Base-by-base conservation (phyloP, 37 sponge, comb jelly and placozoan species). In the Geodia barretti region DNA sequence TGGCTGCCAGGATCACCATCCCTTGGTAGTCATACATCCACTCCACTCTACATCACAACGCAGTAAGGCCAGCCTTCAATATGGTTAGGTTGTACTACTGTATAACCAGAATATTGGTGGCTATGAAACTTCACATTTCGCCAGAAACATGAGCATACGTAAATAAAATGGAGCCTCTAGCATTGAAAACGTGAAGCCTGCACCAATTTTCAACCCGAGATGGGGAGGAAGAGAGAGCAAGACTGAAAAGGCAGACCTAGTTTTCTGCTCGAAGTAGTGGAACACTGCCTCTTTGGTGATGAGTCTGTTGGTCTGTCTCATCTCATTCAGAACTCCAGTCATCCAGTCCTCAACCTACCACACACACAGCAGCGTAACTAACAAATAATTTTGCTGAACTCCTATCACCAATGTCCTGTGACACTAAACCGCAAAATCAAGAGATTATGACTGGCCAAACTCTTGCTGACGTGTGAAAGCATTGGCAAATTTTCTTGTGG, bases 21-120 rank as follows among this genome's bases (percentile, higher is more conserved):
- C 99, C 99, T 70, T 98, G 99, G 64, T 96, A 98, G 63, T 82
- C 75, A 70, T 92, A 84, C 93, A 96, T 96, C 99, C 99, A 98
- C 41, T 94, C 92, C 36, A 96, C 85, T 72, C 98, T 95, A 30
- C 14, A 47, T 47, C n/a, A n/a, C n/a, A n/a, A n/a, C n/a, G n/a
- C n/a, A n/a, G n/a, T n/a, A n/a, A n/a, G n/a, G n/a, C n/a, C n/a
- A n/a, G n/a, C n/a, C n/a, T n/a, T n/a, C n/a, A n/a, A n/a, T n/a
- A n/a, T n/a, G n/a, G n/a, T n/a, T n/a, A n/a, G n/a, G n/a, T n/a
- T n/a, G n/a, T n/a, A n/a, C n/a, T n/a, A n/a, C n/a, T n/a, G n/a
- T n/a, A n/a, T n/a, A n/a, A n/a, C n/a, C n/a, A n/a, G n/a, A n/a
- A n/a, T n/a, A n/a, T n/a, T n/a, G n/a, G n/a, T n/a, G n/a, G n/a